These are phyloP conservation scores for Rhinatrema bivittatum DNA, from an alignment of 2,797 vertebrate species.

Conservation along the genomic window DNA sequence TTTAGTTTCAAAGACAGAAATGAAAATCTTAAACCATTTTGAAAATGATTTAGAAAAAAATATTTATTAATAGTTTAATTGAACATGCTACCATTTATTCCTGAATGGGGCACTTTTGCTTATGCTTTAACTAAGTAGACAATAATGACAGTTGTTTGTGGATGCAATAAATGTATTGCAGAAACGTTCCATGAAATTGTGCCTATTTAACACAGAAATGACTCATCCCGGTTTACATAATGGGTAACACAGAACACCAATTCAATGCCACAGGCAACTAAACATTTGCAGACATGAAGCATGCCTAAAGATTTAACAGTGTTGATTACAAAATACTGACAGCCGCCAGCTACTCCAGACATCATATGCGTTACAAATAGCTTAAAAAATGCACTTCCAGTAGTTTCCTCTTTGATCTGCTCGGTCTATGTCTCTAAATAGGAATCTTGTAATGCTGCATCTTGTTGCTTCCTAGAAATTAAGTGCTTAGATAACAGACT, in stretches of 20 bases:
- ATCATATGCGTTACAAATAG: conserved; percentile 54
- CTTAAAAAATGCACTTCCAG: conserved; percentile 50
- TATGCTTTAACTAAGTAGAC: no score
- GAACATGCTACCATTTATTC: no score
- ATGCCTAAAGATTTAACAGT: conserved; percentile 51
- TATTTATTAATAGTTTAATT: no score
- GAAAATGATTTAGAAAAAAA: no score
- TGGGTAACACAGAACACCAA: conserved; percentile 52
- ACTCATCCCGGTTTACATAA: conserved; percentile 35
- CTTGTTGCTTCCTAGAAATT: conserved; percentile 44
- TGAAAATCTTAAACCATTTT: no score
- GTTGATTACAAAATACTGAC: conserved; percentile 54
- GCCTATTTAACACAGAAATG: conserved; percentile 17
- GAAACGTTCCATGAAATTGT: conserved; percentile 8
- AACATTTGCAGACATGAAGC: conserved; percentile 56
- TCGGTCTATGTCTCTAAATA: conserved; percentile 47
- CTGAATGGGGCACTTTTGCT: no score
- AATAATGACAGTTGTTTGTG: no score
- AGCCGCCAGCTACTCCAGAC: conserved; percentile 49
- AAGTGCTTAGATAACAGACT: conserved; percentile 35
- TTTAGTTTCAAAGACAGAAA: no score
- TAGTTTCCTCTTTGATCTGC: conserved; percentile 46
- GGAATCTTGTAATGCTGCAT: conserved; percentile 47
- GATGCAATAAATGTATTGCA: conserved; percentile 2
- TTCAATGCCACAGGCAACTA: conserved; percentile 39